Evolutionary conservation across 2,888 invertebrate genomes (phyloP), one percentile per base, ranked within the genome.

Genomic region (Euplexia lucipara): DNA sequence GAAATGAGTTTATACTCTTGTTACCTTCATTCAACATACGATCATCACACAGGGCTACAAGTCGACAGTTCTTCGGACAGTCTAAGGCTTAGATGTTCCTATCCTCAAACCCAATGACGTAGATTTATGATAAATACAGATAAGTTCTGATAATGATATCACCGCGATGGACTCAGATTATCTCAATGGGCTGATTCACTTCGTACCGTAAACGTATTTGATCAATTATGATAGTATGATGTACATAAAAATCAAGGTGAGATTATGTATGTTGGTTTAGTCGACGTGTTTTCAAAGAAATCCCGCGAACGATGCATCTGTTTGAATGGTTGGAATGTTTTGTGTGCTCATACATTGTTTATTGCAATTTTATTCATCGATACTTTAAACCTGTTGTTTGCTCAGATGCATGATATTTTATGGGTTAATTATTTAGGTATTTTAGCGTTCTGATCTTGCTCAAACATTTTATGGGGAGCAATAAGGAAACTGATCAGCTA

Each of bases 171-270:
- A 53, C 52, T 16, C 20, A 63, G 77, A 72, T 76, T 63, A 72
- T 57, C 56, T 57, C 48, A 76, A 77, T 71, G 72, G 65, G 39
- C 22, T 63, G 45, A 71, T 72, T 76, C 77, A 71, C 39, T 71
- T 34, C 18, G 32, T 47, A 56, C 76, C 26, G 18, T 52, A 12
- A 37, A 47, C 71, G 54, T 71, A 63, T 56, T 71, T 56, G 52
- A 72, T 72, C 72, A 76, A 76, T 76, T 52, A 51, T 22, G 49
- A 56, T 56, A 53, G 37, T 48, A 39, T 14, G 26, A 34, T 67
- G 22, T 30, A 51, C 20, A 52, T 39, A 37, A 42, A 56, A 52
- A 72, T 76, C 64, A 63, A 72, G 71, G 71, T 51, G 54, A 71
- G 54, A 42, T 61, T 34, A 44, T 10, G n/a, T 3, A 18, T 30